Evolutionary conservation across 1,140 invertebrate genomes (phyloP).

Genomic region (Temnothorax longispinosus): DNA sequence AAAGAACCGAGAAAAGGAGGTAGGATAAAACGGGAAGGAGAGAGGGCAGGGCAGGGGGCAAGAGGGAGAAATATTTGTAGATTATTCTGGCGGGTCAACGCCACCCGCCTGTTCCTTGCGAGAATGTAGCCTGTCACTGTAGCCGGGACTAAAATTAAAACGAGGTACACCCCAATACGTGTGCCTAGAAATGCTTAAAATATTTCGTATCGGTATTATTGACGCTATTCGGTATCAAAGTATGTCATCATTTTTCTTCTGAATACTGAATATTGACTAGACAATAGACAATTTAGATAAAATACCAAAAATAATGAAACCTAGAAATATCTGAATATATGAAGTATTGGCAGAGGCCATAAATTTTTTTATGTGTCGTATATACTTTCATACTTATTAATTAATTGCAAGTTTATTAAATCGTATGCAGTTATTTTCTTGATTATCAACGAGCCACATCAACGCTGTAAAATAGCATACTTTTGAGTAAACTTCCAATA

Average conservation of each 20-base stretch:
- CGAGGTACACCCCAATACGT: constrained; percentile 71
- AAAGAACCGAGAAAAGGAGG: constrained; percentile 28
- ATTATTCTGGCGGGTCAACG: constrained; percentile 81
- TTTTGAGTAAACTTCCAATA: neutral
- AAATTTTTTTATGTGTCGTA: neutral
- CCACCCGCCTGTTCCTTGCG: constrained; percentile 71
- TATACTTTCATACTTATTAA: neutral
- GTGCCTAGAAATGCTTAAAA: neutral
- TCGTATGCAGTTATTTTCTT: neutral
- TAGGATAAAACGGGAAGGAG: neutral
- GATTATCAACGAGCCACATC: neutral
- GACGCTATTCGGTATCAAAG: neutral
- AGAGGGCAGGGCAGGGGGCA: neutral
- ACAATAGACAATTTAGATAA: neutral
- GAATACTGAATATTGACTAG: neutral
- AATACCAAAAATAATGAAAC: neutral
- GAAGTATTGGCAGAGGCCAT: neutral
- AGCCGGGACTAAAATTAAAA: constrained; percentile 83
- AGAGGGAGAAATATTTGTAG: constrained; percentile 79
- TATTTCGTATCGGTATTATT: neutral
- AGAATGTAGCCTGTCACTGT: constrained; percentile 68
- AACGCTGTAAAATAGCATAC: neutral
- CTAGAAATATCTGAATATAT: neutral
- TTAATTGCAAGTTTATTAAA: neutral
- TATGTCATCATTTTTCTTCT: neutral